These are phyloP conservation scores for Parazoanthus darwini DNA, from an alignment of 92 coral and sea anemone genomes.

Conservation along the genomic window DNA sequence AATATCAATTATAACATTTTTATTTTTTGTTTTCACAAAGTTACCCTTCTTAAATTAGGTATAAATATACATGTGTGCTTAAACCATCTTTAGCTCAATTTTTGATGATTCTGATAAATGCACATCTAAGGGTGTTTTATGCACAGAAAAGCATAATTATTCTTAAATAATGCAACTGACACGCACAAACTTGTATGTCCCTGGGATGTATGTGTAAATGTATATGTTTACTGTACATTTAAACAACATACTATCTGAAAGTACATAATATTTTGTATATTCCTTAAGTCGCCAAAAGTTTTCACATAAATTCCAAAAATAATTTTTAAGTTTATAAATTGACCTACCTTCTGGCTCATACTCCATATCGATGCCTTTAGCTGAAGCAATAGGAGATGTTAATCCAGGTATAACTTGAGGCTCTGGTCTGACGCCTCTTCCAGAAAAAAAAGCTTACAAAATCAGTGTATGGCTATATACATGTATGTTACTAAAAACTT, in stretches of 20 bases:
- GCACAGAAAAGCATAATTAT: not conserved
- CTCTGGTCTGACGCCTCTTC: constrained; percentile 73
- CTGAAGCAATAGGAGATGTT: constrained; percentile 54
- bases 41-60: too few species aligned
- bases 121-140: not conserved
- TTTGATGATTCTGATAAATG: too few species aligned
- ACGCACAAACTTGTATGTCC: too few species aligned
- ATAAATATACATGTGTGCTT: too few species aligned
- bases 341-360: constrained; percentile 86
- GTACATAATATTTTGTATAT: too few species aligned
- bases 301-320: not conserved
- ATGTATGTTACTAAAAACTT: too few species aligned
- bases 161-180: too few species aligned
- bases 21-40: too few species aligned
- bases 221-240: too few species aligned
- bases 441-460: not conserved
- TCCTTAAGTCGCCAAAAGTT: not conserved
- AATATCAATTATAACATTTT: too few species aligned
- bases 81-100: not conserved
- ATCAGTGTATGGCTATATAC: not conserved
- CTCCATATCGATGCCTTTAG: constrained; percentile 92
- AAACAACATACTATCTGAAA: too few species aligned
- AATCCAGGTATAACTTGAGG: constrained; percentile 79
- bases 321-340: not conserved
- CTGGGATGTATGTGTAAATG: too few species aligned